Base-by-base conservation (phyloP, 1,140 invertebrate species). In the Aphaenogaster floridana region DNA sequence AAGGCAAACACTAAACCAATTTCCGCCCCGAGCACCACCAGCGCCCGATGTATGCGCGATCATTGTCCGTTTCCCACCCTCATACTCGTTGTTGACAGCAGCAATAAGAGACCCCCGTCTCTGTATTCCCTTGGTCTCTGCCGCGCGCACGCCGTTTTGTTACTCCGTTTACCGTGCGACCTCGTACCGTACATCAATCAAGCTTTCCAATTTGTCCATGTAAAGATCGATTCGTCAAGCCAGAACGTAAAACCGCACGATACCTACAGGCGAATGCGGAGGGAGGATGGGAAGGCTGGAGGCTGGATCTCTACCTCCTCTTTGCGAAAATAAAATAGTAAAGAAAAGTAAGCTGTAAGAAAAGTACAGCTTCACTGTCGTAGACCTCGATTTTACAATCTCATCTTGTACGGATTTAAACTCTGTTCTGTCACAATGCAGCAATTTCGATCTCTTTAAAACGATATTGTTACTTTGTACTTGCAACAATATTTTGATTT, bases 1-100 rank as follows among this genome's bases (percentile, higher is more conserved):
- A 90, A 78, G 78, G 83, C 88, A 86, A 86, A 89, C 61, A 80
- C 64, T 57, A 50, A 68, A 86, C 54, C 81, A 89, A 89, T 89
- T 89, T 76, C 84, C 84, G 83, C 48, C 50, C 80, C 52, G 52
- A 59, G 9, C 28, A 28, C 52, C 28, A n/a, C 8, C 50, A 15
- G 13, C 64, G 36, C 17, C 39, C 52, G 21, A n/a, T 59, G 54
- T 83, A 74, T 74, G 17, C 69, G 17, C 39, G 28, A 72, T 83
- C 80, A 59, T 83, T 71, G 79, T 54, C 52, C 42, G 48, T 72
- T 42, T 74, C 52, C n/a, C 54, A 21, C 42, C 13, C 54, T 15
- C 69, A 21, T 61, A 17, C 34, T 39, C 54, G 28, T 42, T 61
- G 34, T 76, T 84, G 80, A 84, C 80, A 84, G 69, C 52, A 34